Evolutionary conservation across 2,888 invertebrate species (phyloP), one percentile per base, ranked within the genome.

Genomic region (Hemistola chrysoprasaria): DNA sequence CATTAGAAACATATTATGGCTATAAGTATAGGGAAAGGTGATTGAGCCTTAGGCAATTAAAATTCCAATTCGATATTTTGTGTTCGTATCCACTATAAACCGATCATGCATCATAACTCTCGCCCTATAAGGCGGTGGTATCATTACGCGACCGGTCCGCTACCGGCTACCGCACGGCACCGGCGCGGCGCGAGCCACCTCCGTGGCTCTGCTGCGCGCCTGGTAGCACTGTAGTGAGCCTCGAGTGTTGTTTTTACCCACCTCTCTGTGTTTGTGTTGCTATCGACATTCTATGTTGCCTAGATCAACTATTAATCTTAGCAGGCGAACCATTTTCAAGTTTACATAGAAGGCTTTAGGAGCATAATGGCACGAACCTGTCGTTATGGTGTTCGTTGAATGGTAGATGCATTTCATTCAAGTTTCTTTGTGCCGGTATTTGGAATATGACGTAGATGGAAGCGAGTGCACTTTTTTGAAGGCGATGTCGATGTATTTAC

Each of bases 111-210:
- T 85, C 79, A 81, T 84, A 85, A 78, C 75, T 73, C 60, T 68
- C 56, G 79, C 85, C 84, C 75, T 86, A 87, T 75, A 88, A 85
- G 87, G 87, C 67, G 71, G 64, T 78, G 71, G 82, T 84, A 78
- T 82, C 85, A 86, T 85, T 86, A 86, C 77, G 55, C 61, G 76
- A 78, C 81, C 82, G 78, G 82, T 77, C 76, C 59, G 75, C 76
- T 71, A 73, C 73, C 67, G 71, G 53, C 71, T 72, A 78, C 80
- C 77, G 72, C 76, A 16, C 16, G 16, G 16, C 16, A 4, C 71
- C 55, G n/a, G n/a, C n/a, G n/a, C n/a, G n/a, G n/a, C n/a, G n/a
- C n/a, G n/a, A n/a, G 67, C 37, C 59, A 61, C 45, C 57, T 61
- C 47, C 76, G 82, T 78, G 49, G 52, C 63, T 66, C 85, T 60